Base-by-base conservation (phyloP, 92 coral and sea anemone species). In the Bergia sp. region DNA sequence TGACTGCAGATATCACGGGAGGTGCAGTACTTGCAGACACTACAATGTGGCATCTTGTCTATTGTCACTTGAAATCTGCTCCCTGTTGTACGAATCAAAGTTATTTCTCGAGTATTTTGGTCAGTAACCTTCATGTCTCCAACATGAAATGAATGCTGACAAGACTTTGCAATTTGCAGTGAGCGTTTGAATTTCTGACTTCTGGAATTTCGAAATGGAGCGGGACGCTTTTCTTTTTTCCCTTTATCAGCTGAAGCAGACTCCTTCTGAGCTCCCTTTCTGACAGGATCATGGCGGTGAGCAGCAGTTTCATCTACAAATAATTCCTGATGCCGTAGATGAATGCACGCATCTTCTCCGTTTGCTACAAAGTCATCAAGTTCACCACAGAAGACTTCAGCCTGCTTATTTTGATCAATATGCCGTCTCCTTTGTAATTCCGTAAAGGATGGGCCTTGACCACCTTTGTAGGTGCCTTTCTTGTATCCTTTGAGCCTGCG, bases 21-120 rank as follows among this genome's bases (percentile, higher is more conserved):
- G 77, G 88, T 92, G 92, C 92, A 90, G 75, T 92, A 92, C 81
- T 92, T 90, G 76, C 92, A 92, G 78, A 76, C 91, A 71, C 78
- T 90, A 89, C 90, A 92, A 49, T 67, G 16, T 9, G 93, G 93
- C 81, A 61, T 88, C 61, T 47, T 82, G 64, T 20, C 74, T 11
- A 76, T 12, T 39, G 89, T 73, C 74, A 91, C 91, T n/a, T 65
- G 88, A 41, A 86, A 88, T 20, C 18, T 78, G 40, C 76, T 90
- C 0, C 88, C 90, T 80, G 92, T 82, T 7, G 81, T 92, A 40
- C 80, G 91, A 75, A 85, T 71, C 64, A 91, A 58, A 7, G 91
- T 82, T 36, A 80, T 73, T 73, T 91, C 90, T 73, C 79, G 85
- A 38, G 65, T 57, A 78, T 89, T 81, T 37, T 53, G 87, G 37